phyloP scores from a whole-genome alignment of 2,888 invertebrate species.

The Monochamus alternatus region DNA sequence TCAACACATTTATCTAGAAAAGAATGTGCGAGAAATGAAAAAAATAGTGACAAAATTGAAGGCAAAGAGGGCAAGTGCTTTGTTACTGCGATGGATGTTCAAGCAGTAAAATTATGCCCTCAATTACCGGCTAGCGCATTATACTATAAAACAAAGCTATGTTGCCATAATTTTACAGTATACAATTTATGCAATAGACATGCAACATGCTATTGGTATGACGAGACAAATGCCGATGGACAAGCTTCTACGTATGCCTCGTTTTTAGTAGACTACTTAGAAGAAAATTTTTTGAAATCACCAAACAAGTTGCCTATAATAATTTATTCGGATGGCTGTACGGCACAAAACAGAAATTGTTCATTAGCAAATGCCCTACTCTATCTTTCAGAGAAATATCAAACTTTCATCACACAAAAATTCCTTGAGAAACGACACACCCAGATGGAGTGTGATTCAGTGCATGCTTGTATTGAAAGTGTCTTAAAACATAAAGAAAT shows the following conservation, averaged over 20 bases:
- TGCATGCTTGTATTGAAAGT: background rate
- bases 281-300: conserved; percentile 25
- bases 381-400: background rate
- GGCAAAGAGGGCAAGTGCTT: too few relatives aligned
- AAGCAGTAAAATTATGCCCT: conserved; percentile 55
- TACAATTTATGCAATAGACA: conserved; percentile 52
- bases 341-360: background rate
- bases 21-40: too few relatives aligned
- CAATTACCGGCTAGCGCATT: conserved; percentile 50
- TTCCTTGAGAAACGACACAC: background rate
- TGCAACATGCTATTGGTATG: conserved; percentile 55
- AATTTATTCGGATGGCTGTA: too few relatives aligned
- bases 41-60: too few relatives aligned
- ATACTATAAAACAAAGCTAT: conserved; percentile 59
- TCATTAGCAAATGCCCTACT: background rate
- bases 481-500: background rate
- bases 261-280: conserved; percentile 48
- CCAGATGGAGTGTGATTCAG: background rate
- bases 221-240: conserved; percentile 47
- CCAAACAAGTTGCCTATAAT: background rate
- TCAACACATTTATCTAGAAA: too few relatives aligned
- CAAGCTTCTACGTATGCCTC: conserved; percentile 55
- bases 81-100: conserved; percentile 29
- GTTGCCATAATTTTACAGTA: conserved; percentile 59
- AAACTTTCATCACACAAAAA: background rate